Evolutionary conservation across 2,113 vertebrate genomes (phyloP).

Genomic region (Syngnathoides biaculeatus): DNA sequence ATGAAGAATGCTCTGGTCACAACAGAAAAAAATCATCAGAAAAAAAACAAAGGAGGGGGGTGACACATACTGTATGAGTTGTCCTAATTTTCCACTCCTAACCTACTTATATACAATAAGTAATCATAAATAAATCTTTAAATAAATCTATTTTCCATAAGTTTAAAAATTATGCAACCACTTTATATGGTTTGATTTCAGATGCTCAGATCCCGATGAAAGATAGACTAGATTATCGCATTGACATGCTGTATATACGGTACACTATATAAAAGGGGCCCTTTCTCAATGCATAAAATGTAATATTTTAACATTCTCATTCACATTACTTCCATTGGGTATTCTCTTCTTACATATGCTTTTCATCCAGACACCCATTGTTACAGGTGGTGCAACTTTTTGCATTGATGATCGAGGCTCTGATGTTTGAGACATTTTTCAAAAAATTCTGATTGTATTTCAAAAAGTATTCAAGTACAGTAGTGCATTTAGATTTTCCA

Average conservation of each 20-base stretch:
- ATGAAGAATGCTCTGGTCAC: constrained; percentile 24
- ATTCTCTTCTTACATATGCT: not conserved
- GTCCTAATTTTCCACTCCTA: not conserved
- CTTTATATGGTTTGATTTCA: not conserved
- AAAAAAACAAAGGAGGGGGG: too few relatives aligned
- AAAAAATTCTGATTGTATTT: not conserved
- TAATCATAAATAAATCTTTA: not conserved
- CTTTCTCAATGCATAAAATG: not conserved
- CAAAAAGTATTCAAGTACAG: not conserved
- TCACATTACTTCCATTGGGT: not conserved
- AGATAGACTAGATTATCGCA: not conserved
- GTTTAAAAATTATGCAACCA: not conserved
- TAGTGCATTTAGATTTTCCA: not conserved
- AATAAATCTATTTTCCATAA: not conserved
- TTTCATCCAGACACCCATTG: not conserved
- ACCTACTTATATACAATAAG: not conserved
- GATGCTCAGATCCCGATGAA: not conserved
- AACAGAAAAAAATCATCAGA: constrained; percentile 41
- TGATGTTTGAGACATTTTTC: not conserved
- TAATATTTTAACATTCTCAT: not conserved
- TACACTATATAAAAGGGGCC: not conserved
- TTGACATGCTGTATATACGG: not conserved
- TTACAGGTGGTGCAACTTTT: not conserved
- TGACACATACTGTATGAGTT: not conserved
- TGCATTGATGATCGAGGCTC: not conserved